Percentiles rank a stretch among this genome's conserved stretches.
These are phyloP conservation scores for Macrotus californicus DNA, from an alignment of 2,113 vertebrate genomes.

Conservation along the genomic window DNA sequence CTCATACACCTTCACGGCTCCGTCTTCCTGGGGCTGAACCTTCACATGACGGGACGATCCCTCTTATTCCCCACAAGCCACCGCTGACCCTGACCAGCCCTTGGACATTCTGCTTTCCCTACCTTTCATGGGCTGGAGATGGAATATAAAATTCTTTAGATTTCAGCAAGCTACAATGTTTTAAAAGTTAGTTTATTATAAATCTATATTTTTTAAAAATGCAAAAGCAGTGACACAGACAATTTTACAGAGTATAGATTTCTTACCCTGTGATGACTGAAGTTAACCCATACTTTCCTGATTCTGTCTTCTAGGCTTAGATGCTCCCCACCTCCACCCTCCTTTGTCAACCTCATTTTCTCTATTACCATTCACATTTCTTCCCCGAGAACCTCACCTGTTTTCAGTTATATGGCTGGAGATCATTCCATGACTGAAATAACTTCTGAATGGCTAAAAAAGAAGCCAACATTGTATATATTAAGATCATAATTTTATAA, in stretches of 20 bases:
- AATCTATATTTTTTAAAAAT: neutral
- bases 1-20: neutral
- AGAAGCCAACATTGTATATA: slow-evolving; percentile 13
- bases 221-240: slow-evolving; percentile 16
- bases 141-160: slow-evolving; percentile 14
- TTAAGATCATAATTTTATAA: slow-evolving; percentile 40
- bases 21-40: neutral
- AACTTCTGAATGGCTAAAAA: slow-evolving; percentile 90
- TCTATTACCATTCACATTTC: neutral
- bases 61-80: neutral
- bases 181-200: slow-evolving; percentile 6
- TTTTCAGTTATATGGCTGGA: slow-evolving; percentile 95
- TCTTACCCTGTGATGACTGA: neutral
- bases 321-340: neutral
- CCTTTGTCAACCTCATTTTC: neutral
- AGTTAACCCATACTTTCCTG: neutral
- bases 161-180: neutral
- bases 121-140: neutral
- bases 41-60: neutral
- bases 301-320: neutral
- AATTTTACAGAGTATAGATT: neutral
- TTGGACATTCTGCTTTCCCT: neutral
- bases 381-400: slow-evolving; percentile 80
- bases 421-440: slow-evolving; percentile 94
- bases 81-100: neutral